These are phyloP conservation scores for Tor tambroides DNA, from an alignment of 2,113 vertebrate species.

Conservation along the genomic window DNA sequence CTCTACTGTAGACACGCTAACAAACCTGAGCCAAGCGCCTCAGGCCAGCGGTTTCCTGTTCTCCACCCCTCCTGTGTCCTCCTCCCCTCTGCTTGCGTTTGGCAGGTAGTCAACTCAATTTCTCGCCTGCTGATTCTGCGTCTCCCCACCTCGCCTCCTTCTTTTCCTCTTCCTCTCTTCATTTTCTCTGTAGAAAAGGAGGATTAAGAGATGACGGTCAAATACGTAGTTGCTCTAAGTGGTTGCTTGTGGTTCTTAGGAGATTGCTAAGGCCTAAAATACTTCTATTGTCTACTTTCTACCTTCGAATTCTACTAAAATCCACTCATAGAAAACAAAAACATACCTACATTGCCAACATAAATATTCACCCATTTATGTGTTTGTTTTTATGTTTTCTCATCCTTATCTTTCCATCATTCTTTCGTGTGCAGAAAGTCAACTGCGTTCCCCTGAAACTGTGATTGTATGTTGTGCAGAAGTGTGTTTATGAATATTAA, in stretches of 20 bases:
- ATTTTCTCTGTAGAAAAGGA: slow-evolving; percentile 13
- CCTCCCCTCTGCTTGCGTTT: slow-evolving; percentile 28
- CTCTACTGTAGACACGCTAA: not conserved
- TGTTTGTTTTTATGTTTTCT: not conserved
- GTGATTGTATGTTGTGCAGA: not conserved
- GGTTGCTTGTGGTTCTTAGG: not conserved
- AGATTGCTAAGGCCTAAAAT: not conserved
- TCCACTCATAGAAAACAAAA: no score
- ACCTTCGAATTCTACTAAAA: not conserved
- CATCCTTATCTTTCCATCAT: not conserved
- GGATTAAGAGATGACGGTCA: slow-evolving; percentile 32
- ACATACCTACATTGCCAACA: not conserved
- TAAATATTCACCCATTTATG: not conserved
- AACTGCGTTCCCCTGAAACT: not conserved
- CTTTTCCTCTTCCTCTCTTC: not conserved
- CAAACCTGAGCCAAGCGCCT: slow-evolving; percentile 22
- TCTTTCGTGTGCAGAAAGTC: not conserved
- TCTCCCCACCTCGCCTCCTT: slow-evolving; percentile 16
- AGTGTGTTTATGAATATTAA: slow-evolving; percentile 20
- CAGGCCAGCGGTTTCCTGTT: slow-evolving; percentile 12
- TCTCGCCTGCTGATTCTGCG: slow-evolving; percentile 39
- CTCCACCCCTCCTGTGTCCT: not conserved
- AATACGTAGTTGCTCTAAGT: slow-evolving; percentile 3
- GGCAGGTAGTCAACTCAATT: slow-evolving; percentile 51
- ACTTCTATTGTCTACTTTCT: not conserved